Percentiles rank a stretch among this genome's conserved stretches.
phyloP scores from a whole-genome alignment of 2,113 vertebrate genomes.

The Platysternon megacephalum region DNA sequence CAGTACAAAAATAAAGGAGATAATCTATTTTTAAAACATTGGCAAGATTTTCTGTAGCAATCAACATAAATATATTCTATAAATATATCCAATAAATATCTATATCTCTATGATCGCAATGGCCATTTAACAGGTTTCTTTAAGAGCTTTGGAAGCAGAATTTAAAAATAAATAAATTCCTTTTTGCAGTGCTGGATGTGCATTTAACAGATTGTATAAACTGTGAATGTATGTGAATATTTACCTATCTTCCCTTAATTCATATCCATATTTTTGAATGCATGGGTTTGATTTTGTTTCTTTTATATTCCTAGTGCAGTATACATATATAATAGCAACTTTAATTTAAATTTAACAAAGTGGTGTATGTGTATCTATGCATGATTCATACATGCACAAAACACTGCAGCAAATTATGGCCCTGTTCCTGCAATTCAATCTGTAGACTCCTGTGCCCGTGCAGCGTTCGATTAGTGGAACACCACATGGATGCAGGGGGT shows the following conservation, averaged over 20 bases:
- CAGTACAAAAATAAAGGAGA: background rate
- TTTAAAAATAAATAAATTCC: background rate
- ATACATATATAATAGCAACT: background rate
- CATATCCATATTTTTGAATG: background rate
- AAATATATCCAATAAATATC: background rate
- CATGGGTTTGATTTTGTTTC: background rate
- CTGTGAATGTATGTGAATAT: background rate
- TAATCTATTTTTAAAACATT: background rate
- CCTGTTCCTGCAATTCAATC: background rate
- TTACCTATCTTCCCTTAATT: background rate
- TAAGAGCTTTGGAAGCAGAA: background rate
- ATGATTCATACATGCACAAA: background rate
- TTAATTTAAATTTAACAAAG: background rate
- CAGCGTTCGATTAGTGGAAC: background rate
- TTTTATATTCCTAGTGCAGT: background rate
- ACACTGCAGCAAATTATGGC: background rate
- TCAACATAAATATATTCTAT: background rate
- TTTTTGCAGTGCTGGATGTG: background rate
- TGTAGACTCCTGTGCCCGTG: rapidly evolving
- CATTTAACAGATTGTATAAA: background rate
- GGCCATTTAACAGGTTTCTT: background rate
- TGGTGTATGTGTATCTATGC: background rate
- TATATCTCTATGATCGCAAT: background rate
- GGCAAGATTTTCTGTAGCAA: background rate
- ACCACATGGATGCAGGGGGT: background rate